A percentile compares a stretch with the other conserved stretches of the same genome.
Evolutionary conservation across 2,113 vertebrate species (phyloP).

Genomic region (Corydoras maculifer): DNA sequence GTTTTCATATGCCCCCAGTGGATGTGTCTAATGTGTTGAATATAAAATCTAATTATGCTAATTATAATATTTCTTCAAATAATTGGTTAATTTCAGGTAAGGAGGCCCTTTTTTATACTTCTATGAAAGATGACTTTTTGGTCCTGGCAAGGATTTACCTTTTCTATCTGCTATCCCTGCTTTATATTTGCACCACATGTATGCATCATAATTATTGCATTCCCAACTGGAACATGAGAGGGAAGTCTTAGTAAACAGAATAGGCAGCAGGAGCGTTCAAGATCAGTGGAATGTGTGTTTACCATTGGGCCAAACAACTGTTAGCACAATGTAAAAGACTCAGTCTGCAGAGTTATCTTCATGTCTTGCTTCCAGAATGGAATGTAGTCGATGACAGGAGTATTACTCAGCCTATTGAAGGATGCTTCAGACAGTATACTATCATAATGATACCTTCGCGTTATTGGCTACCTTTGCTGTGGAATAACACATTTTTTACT

Average conservation of each 20-base stretch:
- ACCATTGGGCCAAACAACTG: conserved; percentile 84
- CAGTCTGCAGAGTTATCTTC: conserved; percentile 82
- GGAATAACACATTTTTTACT: conserved; percentile 19
- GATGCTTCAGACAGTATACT: conserved; percentile 35
- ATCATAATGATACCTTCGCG: conserved; percentile 34
- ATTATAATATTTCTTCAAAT: no score
- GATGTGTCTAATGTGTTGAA: no score
- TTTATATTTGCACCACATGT: conserved; percentile 21
- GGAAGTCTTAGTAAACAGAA: conserved; percentile 11
- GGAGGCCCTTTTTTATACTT: no score
- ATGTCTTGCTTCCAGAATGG: conserved; percentile 80
- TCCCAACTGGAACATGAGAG: conserved; percentile 7
- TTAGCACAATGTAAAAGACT: conserved; percentile 86
- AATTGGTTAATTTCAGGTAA: no score
- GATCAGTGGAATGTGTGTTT: conserved; percentile 72
- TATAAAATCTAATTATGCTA: no score
- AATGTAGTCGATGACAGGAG: conserved; percentile 95
- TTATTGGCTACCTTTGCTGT: conserved; percentile 34
- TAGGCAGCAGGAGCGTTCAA: neutral
- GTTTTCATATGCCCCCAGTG: no score
- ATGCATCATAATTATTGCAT: conserved; percentile 4
- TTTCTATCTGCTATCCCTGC: conserved; percentile 32
- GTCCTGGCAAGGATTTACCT: conserved; percentile 1
- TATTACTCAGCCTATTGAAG: conserved; percentile 42
- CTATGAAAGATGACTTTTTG: neutral